Percentiles rank a stretch among this genome's conserved stretches.
Conservation (phyloP, 2,888 invertebrate genomes). For the Drosophila meridiana region DNA sequence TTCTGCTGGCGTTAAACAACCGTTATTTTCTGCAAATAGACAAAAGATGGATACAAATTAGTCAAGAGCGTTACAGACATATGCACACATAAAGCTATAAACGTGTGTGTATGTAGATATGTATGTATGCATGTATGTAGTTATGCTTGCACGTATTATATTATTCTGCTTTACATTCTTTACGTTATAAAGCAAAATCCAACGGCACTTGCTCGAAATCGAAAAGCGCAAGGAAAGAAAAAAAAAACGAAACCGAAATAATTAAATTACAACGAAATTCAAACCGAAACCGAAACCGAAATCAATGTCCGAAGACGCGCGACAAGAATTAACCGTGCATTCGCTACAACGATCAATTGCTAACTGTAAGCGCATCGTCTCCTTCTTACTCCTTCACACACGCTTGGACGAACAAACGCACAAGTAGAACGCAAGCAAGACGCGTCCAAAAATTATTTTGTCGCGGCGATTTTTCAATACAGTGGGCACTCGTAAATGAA, state of each 20-base stretch:
- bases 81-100: not conserved
- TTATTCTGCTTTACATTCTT: slow-evolving; percentile 23
- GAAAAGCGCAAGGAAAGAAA: not conserved
- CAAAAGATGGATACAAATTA: slow-evolving; percentile 19
- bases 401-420: not conserved
- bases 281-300: slow-evolving; percentile 8
- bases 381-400: slow-evolving; percentile 4
- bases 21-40: slow-evolving; percentile 64
- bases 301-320: not conserved
- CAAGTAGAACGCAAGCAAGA: not conserved
- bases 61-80: not conserved
- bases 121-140: not conserved
- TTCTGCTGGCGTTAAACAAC: slow-evolving; percentile 65
- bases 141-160: not conserved
- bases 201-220: slow-evolving; percentile 7
- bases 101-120: not conserved
- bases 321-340: slow-evolving; percentile 27
- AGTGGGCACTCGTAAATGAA: not conserved
- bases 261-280: slow-evolving; percentile 23
- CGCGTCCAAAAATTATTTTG: not conserved
- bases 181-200: not conserved
- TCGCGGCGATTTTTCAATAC: not conserved
- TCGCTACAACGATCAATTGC: slow-evolving; percentile 26
- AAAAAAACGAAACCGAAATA: not conserved
- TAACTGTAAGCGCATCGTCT: slow-evolving; percentile 50